Evolutionary conservation across 2,888 invertebrate genomes (phyloP).

Genomic region (Acholoe squamosa): DNA sequence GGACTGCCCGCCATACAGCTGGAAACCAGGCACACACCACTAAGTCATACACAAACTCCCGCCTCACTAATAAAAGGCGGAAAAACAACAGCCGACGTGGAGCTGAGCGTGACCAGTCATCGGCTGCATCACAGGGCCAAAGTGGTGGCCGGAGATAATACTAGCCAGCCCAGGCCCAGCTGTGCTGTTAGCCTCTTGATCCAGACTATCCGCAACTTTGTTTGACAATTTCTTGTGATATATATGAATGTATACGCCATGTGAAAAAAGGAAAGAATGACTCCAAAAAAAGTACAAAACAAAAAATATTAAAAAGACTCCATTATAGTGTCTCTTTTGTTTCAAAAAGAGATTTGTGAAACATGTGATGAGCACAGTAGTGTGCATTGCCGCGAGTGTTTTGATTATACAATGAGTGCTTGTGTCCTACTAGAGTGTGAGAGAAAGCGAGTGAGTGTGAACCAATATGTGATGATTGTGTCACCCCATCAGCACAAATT

Average conservation of each 20-base stretch:
- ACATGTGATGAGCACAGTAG: conserved; percentile 8
- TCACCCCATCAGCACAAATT: conserved; percentile 32
- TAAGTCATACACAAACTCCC: conserved; percentile 54
- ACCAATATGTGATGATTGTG: conserved; percentile 25
- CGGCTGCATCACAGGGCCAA: background rate
- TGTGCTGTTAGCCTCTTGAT: conserved; percentile 31
- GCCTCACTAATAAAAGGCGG: background rate
- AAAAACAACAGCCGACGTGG: conserved; percentile 29
- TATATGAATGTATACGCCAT: background rate
- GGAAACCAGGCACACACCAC: conserved; percentile 6
- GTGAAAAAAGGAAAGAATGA: background rate
- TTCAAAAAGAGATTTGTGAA: conserved; percentile 35
- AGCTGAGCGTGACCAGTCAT: background rate
- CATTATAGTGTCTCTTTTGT: conserved; percentile 54
- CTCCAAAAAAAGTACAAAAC: background rate
- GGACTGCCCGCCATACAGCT: background rate
- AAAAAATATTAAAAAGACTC: background rate
- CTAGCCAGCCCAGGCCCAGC: background rate
- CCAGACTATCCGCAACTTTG: background rate
- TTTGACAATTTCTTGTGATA: conserved; percentile 45
- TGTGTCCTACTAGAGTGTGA: background rate
- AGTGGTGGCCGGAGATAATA: conserved; percentile 51
- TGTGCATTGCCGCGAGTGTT: background rate
- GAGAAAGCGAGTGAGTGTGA: conserved; percentile 32
- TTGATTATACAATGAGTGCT: background rate